Conservation (phyloP, 2,113 vertebrate species). For the Phaethornis superciliosus region DNA sequence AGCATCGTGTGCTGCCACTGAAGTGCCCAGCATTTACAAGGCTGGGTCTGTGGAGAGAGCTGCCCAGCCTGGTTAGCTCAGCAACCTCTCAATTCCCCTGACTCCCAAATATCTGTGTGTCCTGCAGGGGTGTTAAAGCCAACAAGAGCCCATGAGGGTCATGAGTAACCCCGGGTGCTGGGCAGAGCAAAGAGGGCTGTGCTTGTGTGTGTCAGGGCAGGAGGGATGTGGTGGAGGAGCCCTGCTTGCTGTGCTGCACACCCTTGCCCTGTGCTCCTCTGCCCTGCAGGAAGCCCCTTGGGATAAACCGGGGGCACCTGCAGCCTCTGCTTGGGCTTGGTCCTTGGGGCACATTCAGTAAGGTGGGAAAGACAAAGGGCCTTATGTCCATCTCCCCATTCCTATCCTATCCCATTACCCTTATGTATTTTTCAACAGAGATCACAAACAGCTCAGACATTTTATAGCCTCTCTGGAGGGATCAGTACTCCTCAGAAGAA, state of each 20-base stretch:
- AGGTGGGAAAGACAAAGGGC: background rate
- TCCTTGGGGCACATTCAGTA: background rate
- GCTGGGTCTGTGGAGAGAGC: background rate
- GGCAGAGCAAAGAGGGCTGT: background rate
- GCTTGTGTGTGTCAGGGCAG: background rate
- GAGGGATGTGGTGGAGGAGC: background rate
- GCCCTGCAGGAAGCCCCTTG: background rate
- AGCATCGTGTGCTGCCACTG: rapidly evolving
- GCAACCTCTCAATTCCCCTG: background rate
- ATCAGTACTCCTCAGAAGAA: background rate
- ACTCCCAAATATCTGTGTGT: background rate
- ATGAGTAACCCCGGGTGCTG: background rate
- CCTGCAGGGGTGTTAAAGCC: background rate
- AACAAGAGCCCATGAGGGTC: background rate
- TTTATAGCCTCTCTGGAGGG: background rate
- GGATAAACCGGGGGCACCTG: background rate
- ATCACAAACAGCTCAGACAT: background rate
- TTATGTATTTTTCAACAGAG: background rate
- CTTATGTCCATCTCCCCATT: rapidly evolving
- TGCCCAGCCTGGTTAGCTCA: background rate
- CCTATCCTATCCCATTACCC: background rate
- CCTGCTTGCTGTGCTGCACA: background rate
- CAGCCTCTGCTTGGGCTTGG: background rate
- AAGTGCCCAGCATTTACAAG: rapidly evolving
- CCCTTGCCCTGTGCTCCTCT: background rate